phyloP scores from a whole-genome alignment of 2,113 vertebrate genomes.

The Laticauda colubrina region DNA sequence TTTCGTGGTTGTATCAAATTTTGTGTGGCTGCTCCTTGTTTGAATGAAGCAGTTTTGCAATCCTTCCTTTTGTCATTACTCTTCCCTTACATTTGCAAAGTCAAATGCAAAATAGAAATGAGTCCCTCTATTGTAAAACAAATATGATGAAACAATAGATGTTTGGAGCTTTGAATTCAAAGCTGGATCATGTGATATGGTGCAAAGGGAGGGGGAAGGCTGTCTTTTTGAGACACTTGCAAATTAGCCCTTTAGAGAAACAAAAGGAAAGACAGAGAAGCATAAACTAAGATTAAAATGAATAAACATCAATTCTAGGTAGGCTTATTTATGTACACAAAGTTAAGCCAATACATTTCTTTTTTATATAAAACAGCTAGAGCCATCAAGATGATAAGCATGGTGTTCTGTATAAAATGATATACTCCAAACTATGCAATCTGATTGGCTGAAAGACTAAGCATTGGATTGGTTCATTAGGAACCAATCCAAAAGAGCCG shows the following conservation, averaged over 20 bases:
- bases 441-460: no score
- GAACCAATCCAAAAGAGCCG: no score
- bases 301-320: neutral
- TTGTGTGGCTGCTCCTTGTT: neutral
- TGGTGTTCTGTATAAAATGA: no score
- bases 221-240: neutral
- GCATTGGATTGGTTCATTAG: no score
- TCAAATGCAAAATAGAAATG: conserved; percentile 3
- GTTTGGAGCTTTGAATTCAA: neutral
- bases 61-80: conserved; percentile 1
- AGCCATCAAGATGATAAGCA: neutral
- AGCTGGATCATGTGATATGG: neutral
- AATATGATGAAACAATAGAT: neutral
- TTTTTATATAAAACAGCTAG: neutral
- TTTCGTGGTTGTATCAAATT: neutral
- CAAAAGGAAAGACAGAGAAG: neutral
- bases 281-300: neutral
- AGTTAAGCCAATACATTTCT: neutral
- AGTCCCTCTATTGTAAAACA: neutral
- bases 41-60: conserved; percentile 23
- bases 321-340: neutral
- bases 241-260: neutral
- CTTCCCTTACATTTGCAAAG: conserved; percentile 18
- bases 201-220: neutral
- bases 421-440: no score